Conservation (phyloP, 2,888 invertebrate species). For the Lucinisca nassula region DNA sequence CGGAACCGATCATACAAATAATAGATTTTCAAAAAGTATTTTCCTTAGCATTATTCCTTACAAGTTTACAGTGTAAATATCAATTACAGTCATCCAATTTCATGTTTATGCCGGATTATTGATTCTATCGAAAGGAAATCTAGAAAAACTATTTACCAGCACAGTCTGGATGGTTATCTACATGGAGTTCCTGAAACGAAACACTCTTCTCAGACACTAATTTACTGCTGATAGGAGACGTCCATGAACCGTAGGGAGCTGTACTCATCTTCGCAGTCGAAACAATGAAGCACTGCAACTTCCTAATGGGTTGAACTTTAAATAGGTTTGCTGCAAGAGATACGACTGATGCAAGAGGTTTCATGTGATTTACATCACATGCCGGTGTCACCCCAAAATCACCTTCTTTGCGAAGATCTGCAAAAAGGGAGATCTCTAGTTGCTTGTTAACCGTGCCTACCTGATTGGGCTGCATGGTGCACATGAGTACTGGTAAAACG, state of each 20-base stretch:
- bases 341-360: neutral
- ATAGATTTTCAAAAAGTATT: too few relatives aligned
- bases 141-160: conserved; percentile 72
- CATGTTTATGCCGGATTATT: too few relatives aligned
- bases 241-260: conserved; percentile 83
- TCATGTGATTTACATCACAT: neutral
- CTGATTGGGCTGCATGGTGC: too few relatives aligned
- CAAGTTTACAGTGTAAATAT: too few relatives aligned
- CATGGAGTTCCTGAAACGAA: conserved; percentile 76
- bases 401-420: neutral
- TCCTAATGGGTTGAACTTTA: neutral
- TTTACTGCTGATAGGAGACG: conserved; percentile 83
- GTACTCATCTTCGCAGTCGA: neutral
- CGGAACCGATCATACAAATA: too few relatives aligned
- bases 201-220: conserved; percentile 82
- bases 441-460: too few relatives aligned
- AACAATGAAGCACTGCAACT: neutral
- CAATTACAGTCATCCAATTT: too few relatives aligned
- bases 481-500: too few relatives aligned
- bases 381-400: neutral
- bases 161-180: conserved; percentile 73
- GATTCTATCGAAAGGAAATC: too few relatives aligned
- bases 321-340: neutral
- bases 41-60: too few relatives aligned
- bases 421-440: too few relatives aligned